Conservation (phyloP, 2,888 invertebrate genomes). For the Ceramica pisi region DNA sequence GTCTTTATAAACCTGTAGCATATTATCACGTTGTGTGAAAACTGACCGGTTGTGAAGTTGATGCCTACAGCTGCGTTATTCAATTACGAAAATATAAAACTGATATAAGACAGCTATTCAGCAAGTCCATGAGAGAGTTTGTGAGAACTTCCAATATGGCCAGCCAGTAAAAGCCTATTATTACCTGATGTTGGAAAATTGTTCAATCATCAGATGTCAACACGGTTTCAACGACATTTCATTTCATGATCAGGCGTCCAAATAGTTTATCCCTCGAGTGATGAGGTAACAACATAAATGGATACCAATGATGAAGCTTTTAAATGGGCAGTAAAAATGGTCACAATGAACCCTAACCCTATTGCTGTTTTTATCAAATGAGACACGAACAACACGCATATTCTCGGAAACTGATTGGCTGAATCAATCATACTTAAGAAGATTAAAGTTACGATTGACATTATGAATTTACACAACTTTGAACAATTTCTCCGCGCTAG, state of each 20-base stretch:
- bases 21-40: slow-evolving; percentile 19
- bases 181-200: slow-evolving; percentile 3
- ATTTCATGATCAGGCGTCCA: not conserved
- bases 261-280: slow-evolving; percentile 2
- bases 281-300: not conserved
- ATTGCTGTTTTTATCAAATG: slow-evolving; percentile 18
- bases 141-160: not conserved
- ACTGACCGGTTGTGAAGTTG: slow-evolving; percentile 15
- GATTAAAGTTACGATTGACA: slow-evolving; percentile 66
- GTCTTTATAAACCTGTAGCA: slow-evolving; percentile 33
- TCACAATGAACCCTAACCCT: slow-evolving; percentile 5
- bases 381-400: slow-evolving; percentile 32
- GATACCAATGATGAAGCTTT: slow-evolving; percentile 2
- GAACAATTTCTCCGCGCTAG: slow-evolving; percentile 78
- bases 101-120: not conserved
- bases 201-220: slow-evolving; percentile 6
- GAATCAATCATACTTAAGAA: slow-evolving; percentile 66
- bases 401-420: slow-evolving; percentile 63
- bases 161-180: not conserved
- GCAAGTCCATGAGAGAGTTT: not conserved
- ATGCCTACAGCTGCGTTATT: slow-evolving; percentile 2
- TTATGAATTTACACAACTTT: slow-evolving; percentile 74
- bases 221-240: not conserved
- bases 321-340: slow-evolving; percentile 12
- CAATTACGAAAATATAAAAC: slow-evolving; percentile 10